Conservation (phyloP, 2,113 vertebrate species). For the Toxotes jaculatrix region DNA sequence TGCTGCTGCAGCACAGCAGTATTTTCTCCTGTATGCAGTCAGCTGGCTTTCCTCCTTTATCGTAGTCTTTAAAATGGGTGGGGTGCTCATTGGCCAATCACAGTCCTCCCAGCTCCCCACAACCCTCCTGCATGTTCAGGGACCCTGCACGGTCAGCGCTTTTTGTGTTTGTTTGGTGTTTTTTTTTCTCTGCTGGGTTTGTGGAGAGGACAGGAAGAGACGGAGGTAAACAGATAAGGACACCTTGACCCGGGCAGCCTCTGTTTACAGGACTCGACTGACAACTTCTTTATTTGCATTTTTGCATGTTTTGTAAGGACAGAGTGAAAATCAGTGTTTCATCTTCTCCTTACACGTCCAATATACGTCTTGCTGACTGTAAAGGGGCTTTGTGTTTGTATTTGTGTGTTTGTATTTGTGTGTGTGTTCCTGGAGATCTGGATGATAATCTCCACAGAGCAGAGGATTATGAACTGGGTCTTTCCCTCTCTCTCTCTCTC, state of each 20-base stretch:
- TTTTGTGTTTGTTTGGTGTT: not conserved
- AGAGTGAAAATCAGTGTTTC: not conserved
- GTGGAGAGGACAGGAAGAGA: slow-evolving; percentile 39
- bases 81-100: slow-evolving; percentile 61
- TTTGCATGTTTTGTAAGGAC: not conserved
- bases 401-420: not conserved
- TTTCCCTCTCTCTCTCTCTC: not conserved
- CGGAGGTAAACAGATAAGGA: slow-evolving; percentile 51
- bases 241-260: slow-evolving; percentile 31
- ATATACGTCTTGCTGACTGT: not conserved
- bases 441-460: slow-evolving; percentile 18
- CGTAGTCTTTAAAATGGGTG: slow-evolving; percentile 44
- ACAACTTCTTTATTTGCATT: not conserved
- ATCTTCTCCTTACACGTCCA: too few species aligned
- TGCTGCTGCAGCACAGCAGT: slow-evolving; percentile 12
- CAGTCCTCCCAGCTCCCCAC: not conserved
- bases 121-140: slow-evolving; percentile 27
- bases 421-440: not conserved
- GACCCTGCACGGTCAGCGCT: slow-evolving; percentile 53
- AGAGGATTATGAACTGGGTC: slow-evolving; percentile 27
- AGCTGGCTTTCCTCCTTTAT: slow-evolving; percentile 13
- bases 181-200: slow-evolving; percentile 31
- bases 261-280: slow-evolving; percentile 2
- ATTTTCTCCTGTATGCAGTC: slow-evolving; percentile 9
- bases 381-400: too few species aligned